A percentile compares a stretch with the other conserved stretches of the same genome.
Conservation (phyloP, 2,888 invertebrate species). For the Melanostoma mellinum region DNA sequence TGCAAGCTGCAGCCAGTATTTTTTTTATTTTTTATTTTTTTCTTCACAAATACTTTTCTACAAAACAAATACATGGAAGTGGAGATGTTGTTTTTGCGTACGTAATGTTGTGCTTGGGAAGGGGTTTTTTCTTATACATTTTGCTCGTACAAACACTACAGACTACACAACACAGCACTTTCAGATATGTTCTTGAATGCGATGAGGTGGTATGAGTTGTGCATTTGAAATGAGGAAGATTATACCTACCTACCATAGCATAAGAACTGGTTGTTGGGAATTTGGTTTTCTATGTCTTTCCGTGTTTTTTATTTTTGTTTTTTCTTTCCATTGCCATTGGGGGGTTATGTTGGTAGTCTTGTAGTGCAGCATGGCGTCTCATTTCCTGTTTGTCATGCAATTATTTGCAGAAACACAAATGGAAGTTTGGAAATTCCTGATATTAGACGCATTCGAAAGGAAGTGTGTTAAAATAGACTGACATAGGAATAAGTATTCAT, state of each 20-base stretch:
- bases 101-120: not conserved
- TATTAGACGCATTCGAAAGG: no score
- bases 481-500: no score
- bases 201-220: slow-evolving; percentile 14
- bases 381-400: no score
- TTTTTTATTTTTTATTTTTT: not conserved
- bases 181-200: not conserved
- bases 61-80: not conserved
- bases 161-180: not conserved
- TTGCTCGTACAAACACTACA: not conserved
- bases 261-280: slow-evolving; percentile 35
- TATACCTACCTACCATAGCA: not conserved
- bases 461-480: no score
- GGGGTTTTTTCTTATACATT: not conserved
- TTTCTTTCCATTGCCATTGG: slow-evolving; percentile 12
- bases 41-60: not conserved
- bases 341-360: no score
- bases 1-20: slow-evolving; percentile 33
- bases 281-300: slow-evolving; percentile 2
- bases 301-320: not conserved
- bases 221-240: slow-evolving; percentile 42
- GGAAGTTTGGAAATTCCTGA: no score
- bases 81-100: slow-evolving; percentile 10
- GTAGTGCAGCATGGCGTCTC: no score
- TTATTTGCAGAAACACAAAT: no score